Evolutionary conservation across 2,797 vertebrate species (phyloP).

Genomic region (Hippoglossus hippoglossus): DNA sequence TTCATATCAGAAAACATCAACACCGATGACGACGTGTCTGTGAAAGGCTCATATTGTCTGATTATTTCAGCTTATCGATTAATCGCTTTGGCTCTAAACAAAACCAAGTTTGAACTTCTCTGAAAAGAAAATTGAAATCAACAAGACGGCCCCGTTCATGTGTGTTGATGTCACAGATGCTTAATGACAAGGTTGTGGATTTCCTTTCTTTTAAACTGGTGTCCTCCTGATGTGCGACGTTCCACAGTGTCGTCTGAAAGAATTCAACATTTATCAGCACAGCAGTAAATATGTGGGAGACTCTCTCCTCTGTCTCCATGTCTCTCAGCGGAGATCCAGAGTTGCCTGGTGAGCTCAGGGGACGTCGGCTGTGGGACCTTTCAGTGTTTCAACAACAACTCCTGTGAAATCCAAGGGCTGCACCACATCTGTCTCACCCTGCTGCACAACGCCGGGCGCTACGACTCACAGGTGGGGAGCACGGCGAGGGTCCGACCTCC

Average conservation of each 20-base stretch:
- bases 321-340: slow-evolving; percentile 91
- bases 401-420: slow-evolving; percentile 94
- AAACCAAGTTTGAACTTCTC: not conserved
- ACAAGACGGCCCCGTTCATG: not conserved
- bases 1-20: no score
- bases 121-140: not conserved
- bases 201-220: no score
- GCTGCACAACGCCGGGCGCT: slow-evolving; percentile 96
- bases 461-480: slow-evolving; percentile 91
- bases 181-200: no score
- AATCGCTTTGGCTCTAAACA: no score
- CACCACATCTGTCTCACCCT: slow-evolving; percentile 96
- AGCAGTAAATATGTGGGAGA: not conserved
- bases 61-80: no score
- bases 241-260: no score
- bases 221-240: no score
- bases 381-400: slow-evolving; percentile 97
- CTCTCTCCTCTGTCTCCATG: not conserved
- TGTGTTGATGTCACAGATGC: no score
- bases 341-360: slow-evolving; percentile 92
- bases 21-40: no score
- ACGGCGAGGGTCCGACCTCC: not conserved
- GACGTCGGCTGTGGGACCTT: slow-evolving; percentile 96
- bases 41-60: no score
- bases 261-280: not conserved